Evolutionary conservation across 2,888 invertebrate species (phyloP).

Genomic region (Lepidocyrtoides sp.): DNA sequence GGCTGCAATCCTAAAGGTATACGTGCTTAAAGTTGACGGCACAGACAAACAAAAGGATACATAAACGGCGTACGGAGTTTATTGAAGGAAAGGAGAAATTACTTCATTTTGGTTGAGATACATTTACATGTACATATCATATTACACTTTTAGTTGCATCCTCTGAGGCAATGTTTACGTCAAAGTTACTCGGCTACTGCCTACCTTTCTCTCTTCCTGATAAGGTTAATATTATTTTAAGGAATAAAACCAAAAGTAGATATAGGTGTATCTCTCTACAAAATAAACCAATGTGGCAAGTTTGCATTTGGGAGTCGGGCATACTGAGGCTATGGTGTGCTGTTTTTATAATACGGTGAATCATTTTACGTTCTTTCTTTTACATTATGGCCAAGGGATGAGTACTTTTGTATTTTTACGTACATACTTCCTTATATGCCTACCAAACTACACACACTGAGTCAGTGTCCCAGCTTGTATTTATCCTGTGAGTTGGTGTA

Average conservation of each 20-base stretch:
- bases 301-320: constrained; percentile 47
- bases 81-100: constrained; percentile 3
- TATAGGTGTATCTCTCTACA: background rate
- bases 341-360: constrained; percentile 57
- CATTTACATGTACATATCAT: background rate
- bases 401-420: background rate
- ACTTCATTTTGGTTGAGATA: background rate
- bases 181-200: no score
- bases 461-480: constrained; percentile 14
- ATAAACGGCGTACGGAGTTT: background rate
- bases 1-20: constrained; percentile 28
- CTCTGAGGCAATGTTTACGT: background rate
- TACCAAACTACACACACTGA: background rate
- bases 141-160: constrained; percentile 8
- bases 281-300: background rate
- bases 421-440: background rate
- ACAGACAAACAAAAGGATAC: background rate
- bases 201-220: background rate
- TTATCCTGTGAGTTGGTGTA: background rate
- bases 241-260: background rate
- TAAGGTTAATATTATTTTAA: background rate
- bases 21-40: constrained; percentile 8
- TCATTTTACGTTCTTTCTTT: constrained; percentile 23
- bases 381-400: background rate
- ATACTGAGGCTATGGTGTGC: constrained; percentile 45